Percentiles rank a stretch among this genome's conserved stretches.
phyloP scores from a whole-genome alignment of 2,113 vertebrate species.

The Corvus moneduloides region DNA sequence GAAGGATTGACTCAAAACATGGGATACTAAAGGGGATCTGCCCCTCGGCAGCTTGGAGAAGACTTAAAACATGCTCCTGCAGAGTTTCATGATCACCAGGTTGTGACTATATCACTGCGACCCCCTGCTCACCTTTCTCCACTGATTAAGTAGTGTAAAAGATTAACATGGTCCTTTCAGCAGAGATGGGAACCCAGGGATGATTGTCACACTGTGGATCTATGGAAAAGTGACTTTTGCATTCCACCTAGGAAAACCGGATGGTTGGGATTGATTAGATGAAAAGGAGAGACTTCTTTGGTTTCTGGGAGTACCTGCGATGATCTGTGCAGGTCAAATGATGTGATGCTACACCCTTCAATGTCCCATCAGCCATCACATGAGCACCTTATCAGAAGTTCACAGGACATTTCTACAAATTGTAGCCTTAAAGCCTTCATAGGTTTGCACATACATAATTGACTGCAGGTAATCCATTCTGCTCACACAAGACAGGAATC shows the following conservation, averaged over 20 bases:
- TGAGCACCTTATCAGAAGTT: neutral
- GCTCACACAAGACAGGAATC: neutral
- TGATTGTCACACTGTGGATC: neutral
- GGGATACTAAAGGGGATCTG: neutral
- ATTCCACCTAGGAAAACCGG: neutral
- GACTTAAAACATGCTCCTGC: neutral
- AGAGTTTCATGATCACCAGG: neutral
- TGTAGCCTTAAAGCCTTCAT: neutral
- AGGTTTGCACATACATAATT: neutral
- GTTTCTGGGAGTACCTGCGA: neutral
- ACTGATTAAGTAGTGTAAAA: neutral
- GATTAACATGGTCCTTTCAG: neutral
- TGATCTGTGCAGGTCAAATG: neutral
- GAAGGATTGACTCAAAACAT: neutral
- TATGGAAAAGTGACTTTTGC: neutral
- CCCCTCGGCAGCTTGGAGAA: neutral
- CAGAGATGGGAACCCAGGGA: neutral
- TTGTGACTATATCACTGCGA: neutral
- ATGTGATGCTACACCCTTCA: neutral
- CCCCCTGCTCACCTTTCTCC: neutral
- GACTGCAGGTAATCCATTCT: neutral
- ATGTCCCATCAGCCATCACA: neutral
- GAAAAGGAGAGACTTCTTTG: neutral
- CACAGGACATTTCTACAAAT: neutral
- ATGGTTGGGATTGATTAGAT: neutral